Conservation (phyloP, 2,797 vertebrate species). For the Phataginus tricuspis region DNA sequence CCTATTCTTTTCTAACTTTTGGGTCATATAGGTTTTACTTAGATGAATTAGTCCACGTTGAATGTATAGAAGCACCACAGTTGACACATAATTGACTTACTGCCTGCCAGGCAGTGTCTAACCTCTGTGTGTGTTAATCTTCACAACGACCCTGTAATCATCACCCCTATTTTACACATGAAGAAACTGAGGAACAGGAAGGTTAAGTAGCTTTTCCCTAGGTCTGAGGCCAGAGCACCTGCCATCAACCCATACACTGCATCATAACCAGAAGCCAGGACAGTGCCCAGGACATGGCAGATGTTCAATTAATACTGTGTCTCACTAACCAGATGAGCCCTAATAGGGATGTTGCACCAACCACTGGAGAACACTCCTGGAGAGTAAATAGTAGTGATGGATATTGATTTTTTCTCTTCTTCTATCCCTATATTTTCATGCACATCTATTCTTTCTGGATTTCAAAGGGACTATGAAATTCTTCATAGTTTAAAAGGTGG, state of each 20-base stretch:
- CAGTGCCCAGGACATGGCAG: neutral
- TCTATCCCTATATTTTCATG: neutral
- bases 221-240: neutral
- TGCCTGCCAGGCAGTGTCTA: neutral
- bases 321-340: neutral
- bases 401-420: neutral
- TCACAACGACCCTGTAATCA: neutral
- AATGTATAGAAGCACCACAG: neutral
- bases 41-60: neutral
- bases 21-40: neutral
- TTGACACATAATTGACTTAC: neutral
- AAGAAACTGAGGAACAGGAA: conserved; percentile 20
- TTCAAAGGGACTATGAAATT: neutral
- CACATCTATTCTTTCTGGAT: neutral
- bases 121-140: neutral
- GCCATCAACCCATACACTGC: neutral
- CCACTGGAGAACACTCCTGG: neutral
- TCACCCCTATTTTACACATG: neutral
- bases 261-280: neutral
- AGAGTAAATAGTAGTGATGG: neutral
- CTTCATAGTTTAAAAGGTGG: neutral
- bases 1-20: neutral
- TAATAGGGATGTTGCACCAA: neutral
- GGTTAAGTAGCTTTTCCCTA: neutral
- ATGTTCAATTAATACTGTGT: neutral